Conservation (phyloP, 2,797 vertebrate species). For the Anabacerthia variegaticeps region DNA sequence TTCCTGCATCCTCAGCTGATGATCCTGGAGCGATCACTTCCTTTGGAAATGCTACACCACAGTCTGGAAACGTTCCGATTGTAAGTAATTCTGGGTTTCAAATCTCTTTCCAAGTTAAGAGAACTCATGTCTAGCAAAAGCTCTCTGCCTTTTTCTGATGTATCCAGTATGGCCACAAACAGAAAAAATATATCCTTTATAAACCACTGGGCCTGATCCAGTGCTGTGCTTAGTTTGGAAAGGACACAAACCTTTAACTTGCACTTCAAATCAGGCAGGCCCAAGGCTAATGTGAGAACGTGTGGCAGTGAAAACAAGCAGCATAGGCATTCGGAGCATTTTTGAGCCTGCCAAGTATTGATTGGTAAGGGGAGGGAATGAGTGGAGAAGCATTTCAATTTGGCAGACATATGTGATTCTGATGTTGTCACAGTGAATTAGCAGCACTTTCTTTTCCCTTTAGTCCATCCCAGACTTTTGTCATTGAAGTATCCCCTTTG, state of each 20-base stretch:
- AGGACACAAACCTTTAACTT: not conserved
- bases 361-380: slow-evolving; percentile 23
- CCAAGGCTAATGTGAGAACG: not conserved
- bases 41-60: not conserved
- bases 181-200: not conserved
- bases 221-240: not conserved
- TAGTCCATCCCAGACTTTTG: slow-evolving; percentile 6
- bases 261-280: not conserved
- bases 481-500: slow-evolving; percentile 38
- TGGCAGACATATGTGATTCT: slow-evolving; percentile 28
- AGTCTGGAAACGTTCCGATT: not conserved
- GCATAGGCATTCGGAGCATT: not conserved
- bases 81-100: not conserved
- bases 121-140: not conserved
- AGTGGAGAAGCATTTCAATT: slow-evolving; percentile 53
- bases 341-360: slow-evolving; percentile 49
- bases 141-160: not conserved
- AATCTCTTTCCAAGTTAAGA: not conserved
- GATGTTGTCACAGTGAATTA: slow-evolving; percentile 68
- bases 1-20: not conserved
- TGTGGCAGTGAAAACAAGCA: slow-evolving; percentile 3
- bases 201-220: not conserved
- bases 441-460: slow-evolving; percentile 2
- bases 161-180: accelerated
- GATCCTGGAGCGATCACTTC: not conserved